A percentile compares a stretch with the other conserved stretches of the same genome.
These are phyloP conservation scores for Phengaris arion DNA, from an alignment of 2,888 invertebrate genomes.

Conservation along the genomic window DNA sequence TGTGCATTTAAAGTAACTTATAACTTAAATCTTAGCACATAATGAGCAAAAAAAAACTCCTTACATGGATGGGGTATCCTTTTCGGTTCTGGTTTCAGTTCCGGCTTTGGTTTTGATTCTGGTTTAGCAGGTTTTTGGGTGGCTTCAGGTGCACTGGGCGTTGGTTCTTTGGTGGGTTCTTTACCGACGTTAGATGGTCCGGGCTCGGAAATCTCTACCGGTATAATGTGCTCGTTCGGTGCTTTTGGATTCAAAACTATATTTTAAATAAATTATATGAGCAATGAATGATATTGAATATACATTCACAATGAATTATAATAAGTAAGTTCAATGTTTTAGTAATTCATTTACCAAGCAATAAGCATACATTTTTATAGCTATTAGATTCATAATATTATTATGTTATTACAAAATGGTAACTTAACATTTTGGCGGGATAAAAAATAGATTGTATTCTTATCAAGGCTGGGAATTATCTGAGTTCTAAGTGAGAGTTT, in stretches of 20 bases:
- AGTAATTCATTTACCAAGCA: too few relatives aligned
- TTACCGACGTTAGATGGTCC: background rate
- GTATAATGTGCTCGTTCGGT: slow-evolving; percentile 41
- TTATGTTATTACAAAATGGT: too few relatives aligned
- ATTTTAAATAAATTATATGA: slow-evolving; percentile 43
- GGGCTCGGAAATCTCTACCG: background rate
- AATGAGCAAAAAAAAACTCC: slow-evolving; percentile 28
- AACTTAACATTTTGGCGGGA: too few relatives aligned
- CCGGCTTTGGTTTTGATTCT: slow-evolving; percentile 19
- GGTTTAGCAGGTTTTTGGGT: background rate
- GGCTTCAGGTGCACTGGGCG: slow-evolving; percentile 26
- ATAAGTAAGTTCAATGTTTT: too few relatives aligned
- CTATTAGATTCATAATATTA: too few relatives aligned
- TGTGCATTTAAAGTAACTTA: too few relatives aligned
- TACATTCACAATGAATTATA: slow-evolving; percentile 39
- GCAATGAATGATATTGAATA: slow-evolving; percentile 32
- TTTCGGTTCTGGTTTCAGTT: slow-evolving; percentile 30
- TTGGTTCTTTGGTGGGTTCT: background rate
- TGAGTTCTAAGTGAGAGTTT: too few relatives aligned
- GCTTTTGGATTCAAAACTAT: slow-evolving; percentile 67
- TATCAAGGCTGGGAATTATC: too few relatives aligned
- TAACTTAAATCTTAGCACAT: too few relatives aligned
- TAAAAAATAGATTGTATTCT: too few relatives aligned
- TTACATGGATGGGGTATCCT: slow-evolving; percentile 52
- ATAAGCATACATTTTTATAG: too few relatives aligned